These are phyloP conservation scores for Sarcoramphus papa DNA, from an alignment of 2,797 vertebrate genomes.

Conservation along the genomic window DNA sequence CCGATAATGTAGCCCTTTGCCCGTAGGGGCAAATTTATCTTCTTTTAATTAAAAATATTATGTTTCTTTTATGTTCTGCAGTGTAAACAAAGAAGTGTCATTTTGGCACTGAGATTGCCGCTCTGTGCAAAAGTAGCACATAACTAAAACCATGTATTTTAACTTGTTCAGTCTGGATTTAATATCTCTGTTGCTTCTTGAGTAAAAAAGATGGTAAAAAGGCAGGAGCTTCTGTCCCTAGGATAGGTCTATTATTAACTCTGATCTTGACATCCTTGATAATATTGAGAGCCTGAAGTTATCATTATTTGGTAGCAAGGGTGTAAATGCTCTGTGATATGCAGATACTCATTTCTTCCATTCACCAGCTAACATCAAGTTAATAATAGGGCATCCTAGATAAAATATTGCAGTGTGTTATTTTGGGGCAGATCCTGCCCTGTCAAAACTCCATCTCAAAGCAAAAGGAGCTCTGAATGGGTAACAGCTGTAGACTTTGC, in stretches of 20 bases:
- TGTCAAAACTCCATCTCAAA: not conserved
- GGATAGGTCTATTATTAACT: conserved; percentile 17
- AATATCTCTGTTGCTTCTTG: not conserved
- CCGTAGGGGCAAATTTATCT: not conserved
- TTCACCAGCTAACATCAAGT: not conserved
- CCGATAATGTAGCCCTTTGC: not conserved
- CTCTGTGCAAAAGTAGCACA: not conserved
- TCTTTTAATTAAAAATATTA: not conserved
- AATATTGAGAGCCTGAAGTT: not conserved
- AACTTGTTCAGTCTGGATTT: not conserved
- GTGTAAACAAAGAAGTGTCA: not conserved
- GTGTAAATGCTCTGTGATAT: not conserved
- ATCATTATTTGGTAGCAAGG: not conserved
- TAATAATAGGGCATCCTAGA: not conserved
- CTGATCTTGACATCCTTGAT: conserved; percentile 1
- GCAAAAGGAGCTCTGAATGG: not conserved
- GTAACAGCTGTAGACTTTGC: not conserved
- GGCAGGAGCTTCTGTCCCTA: not conserved
- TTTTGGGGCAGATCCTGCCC: not conserved
- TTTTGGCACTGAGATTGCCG: not conserved
- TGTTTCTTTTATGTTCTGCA: not conserved
- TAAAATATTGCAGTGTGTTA: not conserved
- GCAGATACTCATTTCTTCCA: not conserved
- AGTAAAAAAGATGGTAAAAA: not conserved
- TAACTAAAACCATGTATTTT: not conserved